A percentile compares a stretch with the other conserved stretches of the same genome.
Conservation (phyloP, 2,797 vertebrate species). For the Pseudocheirus occidentalis region DNA sequence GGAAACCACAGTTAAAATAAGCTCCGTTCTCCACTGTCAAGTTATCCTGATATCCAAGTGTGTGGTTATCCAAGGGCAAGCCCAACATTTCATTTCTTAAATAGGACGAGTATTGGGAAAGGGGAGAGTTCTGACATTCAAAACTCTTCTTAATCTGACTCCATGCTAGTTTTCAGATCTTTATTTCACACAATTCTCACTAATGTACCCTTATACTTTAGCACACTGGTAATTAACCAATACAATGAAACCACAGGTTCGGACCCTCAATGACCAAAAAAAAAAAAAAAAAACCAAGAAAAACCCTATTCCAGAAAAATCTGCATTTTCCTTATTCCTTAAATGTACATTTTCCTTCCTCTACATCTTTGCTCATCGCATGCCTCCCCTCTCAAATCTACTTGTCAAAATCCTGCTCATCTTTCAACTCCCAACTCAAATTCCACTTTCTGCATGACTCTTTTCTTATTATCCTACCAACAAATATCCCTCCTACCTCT, state of each 20-base stretch:
- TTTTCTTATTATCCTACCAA: neutral
- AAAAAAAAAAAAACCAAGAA: neutral
- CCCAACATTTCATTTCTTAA: neutral
- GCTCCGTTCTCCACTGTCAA: neutral
- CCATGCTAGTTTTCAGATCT: neutral
- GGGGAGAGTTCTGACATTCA: neutral
- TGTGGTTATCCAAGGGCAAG: conserved; percentile 2
- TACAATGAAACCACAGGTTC: neutral
- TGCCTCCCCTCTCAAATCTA: neutral
- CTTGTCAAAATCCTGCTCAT: neutral
- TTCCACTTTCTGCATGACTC: neutral
- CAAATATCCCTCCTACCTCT: neutral
- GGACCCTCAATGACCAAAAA: neutral
- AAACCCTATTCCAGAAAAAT: neutral
- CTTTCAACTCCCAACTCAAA: neutral
- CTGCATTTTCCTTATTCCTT: neutral
- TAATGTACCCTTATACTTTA: neutral
- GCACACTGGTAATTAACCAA: neutral
- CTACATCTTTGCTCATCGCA: conserved; percentile 19
- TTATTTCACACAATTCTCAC: neutral
- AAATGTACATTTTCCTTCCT: neutral
- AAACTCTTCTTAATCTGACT: neutral
- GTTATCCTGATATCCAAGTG: neutral
- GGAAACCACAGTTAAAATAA: conserved; percentile 7
- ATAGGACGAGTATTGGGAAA: neutral